phyloP scores from a whole-genome alignment of 2,888 invertebrate genomes.

The Chirona hameri region DNA sequence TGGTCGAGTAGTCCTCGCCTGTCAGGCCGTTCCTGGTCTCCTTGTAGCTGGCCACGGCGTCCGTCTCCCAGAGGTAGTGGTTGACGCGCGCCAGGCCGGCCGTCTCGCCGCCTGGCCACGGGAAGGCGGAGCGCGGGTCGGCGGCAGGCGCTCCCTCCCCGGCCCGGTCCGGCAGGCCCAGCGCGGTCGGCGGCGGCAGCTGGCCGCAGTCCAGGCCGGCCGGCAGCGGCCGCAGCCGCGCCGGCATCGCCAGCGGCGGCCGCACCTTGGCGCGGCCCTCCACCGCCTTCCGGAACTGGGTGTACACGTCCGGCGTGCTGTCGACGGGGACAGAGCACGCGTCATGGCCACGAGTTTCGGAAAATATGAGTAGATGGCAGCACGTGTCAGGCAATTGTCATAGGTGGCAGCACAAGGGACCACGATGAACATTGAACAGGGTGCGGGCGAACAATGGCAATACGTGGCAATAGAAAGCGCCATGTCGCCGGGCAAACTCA shows the following conservation, averaged over 20 bases:
- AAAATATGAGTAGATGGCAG: no score
- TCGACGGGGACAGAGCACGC: neutral
- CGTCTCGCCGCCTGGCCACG: slow-evolving; percentile 47
- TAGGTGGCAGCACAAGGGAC: no score
- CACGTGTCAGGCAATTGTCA: no score
- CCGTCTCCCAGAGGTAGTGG: slow-evolving; percentile 42
- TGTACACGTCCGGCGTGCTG: slow-evolving; percentile 41
- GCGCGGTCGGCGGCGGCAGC: slow-evolving; percentile 33
- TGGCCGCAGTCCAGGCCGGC: slow-evolving; percentile 34
- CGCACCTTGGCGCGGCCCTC: slow-evolving; percentile 38
- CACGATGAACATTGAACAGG: no score
- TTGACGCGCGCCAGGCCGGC: slow-evolving; percentile 44
- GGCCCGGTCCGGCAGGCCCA: slow-evolving; percentile 33
- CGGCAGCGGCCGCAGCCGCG: slow-evolving; percentile 38
- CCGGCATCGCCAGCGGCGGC: slow-evolving; percentile 39
- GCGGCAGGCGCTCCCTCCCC: slow-evolving; percentile 22
- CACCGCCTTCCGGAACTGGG: slow-evolving; percentile 40
- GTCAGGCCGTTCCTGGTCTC: slow-evolving; percentile 38
- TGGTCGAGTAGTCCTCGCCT: slow-evolving; percentile 39
- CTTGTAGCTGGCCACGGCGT: slow-evolving; percentile 38
- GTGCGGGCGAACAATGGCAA: no score
- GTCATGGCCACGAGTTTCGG: no score
- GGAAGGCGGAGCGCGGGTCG: slow-evolving; percentile 39
- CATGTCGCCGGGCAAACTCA: no score
- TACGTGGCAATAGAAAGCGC: no score